Percentiles rank a stretch among this genome's conserved stretches.
Conservation (phyloP, 2,888 invertebrate species). For the Sericinus montela region DNA sequence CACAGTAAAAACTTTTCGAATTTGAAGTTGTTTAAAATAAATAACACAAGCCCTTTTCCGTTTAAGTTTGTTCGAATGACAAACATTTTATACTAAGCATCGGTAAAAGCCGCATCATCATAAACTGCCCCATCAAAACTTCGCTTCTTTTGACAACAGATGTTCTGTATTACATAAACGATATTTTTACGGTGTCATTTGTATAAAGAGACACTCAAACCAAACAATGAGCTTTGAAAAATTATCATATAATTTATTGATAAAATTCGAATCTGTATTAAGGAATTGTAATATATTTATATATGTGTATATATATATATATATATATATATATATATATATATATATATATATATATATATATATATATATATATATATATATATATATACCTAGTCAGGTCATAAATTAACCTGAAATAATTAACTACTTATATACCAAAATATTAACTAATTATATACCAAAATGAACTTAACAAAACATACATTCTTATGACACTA, state of each 20-base stretch:
- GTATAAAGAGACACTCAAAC: conserved; percentile 59
- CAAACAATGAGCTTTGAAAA: conserved; percentile 39
- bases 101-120: conserved; percentile 45
- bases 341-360: too few relatives aligned
- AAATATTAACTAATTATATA: too few relatives aligned
- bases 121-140: conserved; percentile 61
- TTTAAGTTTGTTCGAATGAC: conserved; percentile 2
- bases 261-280: not conserved
- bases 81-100: conserved; percentile 42
- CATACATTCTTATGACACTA: too few relatives aligned
- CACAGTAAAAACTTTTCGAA: too few relatives aligned
- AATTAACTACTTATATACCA: too few relatives aligned
- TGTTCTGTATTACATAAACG: conserved; percentile 58
- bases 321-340: not conserved
- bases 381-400: too few relatives aligned
- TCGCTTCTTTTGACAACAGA: conserved; percentile 57
- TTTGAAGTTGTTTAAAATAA: too few relatives aligned
- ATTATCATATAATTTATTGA: conserved; percentile 31
- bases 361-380: not conserved
- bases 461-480: too few relatives aligned
- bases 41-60: too few relatives aligned
- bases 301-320: not conserved
- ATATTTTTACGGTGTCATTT: conserved; percentile 66
- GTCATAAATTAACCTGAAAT: too few relatives aligned
- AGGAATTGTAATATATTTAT: not conserved